Base-by-base conservation (phyloP, 2,888 invertebrate genomes). In the Lampropteryx suffumata region DNA sequence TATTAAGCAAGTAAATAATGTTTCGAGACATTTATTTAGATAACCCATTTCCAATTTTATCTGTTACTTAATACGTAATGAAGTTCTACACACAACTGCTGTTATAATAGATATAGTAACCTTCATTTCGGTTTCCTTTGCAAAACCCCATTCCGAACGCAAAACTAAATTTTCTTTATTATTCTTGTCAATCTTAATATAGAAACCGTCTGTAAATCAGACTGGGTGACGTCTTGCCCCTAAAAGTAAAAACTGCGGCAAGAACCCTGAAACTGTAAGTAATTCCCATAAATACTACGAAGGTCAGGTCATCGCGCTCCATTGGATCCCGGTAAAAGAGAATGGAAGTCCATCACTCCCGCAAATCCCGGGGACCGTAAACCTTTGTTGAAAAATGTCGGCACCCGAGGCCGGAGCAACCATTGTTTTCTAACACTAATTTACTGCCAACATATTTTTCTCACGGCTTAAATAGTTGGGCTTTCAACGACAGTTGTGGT, bases 371-470 rank as follows among this genome's bases (percentile, higher is more conserved):
- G 70, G 53, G 58, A 61, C 61, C 56, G 46, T 68, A 64, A 50
- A 56, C 50, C 59, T 57, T 65, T 35, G 50, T 36, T 71, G 66
- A 71, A 71, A 71, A 71, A 73, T 69, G 67, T 58, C 64, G 61
- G 56, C 63, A 46, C 34, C 51, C 58, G 61, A 52, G 59, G 57
- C 57, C 57, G 57, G 52, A 55, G 46, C 62, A 34, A 53, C 67
- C 65, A 72, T 70, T 71, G 71, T 73, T 71, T 73, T 66, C 72
- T 70, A 68, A 71, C 70, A 63, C 71, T 72, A 70, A 72, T 71
- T 73, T 73, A 73, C 70, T 65, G 67, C 66, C 57, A 61, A 62
- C 70, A 67, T 71, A 73, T 72, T 69, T 73, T 69, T 69, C 64
- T 68, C 58, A 60, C 59, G 54, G 42, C 62, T 61, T 65, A 64